These are phyloP conservation scores for Coronaproctus castanopsis DNA, from an alignment of 2,888 invertebrate species.

Conservation along the genomic window DNA sequence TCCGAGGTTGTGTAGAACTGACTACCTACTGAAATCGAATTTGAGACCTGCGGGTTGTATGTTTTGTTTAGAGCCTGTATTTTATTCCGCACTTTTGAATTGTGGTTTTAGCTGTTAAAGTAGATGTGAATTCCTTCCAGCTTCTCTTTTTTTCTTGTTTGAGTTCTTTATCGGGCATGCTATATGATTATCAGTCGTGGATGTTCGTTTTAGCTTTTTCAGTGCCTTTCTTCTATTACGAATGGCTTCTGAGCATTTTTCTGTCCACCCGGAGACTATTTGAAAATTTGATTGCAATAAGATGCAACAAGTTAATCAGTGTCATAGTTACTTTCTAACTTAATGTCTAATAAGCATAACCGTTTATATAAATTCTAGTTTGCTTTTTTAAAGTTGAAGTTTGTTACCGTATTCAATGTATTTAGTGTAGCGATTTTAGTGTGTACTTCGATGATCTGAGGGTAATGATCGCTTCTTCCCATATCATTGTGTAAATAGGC, in stretches of 20 bases:
- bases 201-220: background rate
- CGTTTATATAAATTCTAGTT: background rate
- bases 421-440: background rate
- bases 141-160: background rate
- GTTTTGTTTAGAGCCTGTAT: background rate
- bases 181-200: background rate
- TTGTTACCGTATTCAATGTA: background rate
- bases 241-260: background rate
- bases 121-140: background rate
- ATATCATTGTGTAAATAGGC: too few species aligned
- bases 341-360: background rate
- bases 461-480: background rate
- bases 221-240: background rate
- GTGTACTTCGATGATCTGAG: background rate
- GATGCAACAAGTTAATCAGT: background rate
- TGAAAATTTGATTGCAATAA: background rate
- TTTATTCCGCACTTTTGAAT: background rate
- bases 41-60: background rate
- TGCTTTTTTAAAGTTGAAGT: background rate
- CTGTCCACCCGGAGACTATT: background rate
- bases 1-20: background rate
- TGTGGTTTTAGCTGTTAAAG: too few species aligned
- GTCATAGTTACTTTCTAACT: background rate
- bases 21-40: background rate
- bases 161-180: background rate